Base-by-base conservation (phyloP, 2,113 vertebrate genomes). In the Cynopterus brachyotis region DNA sequence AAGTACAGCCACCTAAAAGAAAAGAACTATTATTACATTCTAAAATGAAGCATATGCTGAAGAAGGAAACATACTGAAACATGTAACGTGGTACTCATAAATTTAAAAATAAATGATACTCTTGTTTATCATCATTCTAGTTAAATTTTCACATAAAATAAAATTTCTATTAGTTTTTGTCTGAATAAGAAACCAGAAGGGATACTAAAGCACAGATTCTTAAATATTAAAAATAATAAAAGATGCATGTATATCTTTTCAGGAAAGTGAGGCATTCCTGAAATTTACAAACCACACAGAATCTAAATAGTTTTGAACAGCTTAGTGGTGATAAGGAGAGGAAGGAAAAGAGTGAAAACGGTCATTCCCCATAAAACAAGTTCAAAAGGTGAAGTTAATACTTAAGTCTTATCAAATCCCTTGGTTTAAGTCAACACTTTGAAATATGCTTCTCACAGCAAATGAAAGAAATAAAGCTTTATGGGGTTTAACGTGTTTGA, bases 1-100 rank as follows among this genome's bases (percentile, higher is more conserved):
- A 99, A 0, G 99, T 99, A 72, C 99, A 99, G 89, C 99, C 99
- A 83, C 99, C 99, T 99, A 96, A 16, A 96, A 94, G 62, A 79
- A 87, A 92, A 86, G 70, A 24, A 22, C 12, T 50, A 2, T 8
- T 37, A 5, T 86, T 62, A 75, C 80, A 87, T 66, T 83, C 89
- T 35, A 91, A 26, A 88, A 8, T 8, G 2, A 3, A 53, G 22
- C 78, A 82, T 47, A 6, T 2, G 0, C 2, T 22, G 6, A 9
- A 22, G n/a, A 80, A 73, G 59, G 2, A 89, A 76, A 47, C 9
- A 40, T 1, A 24, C 0, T 75, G 40, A 70, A 80, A 75, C 47
- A 78, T 1, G 7, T 9, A 80, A 40, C 20, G 4, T 42, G 1
- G 5, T 1, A 28, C 26, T 20, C 20, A 50, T 28, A 64, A 55